Evolutionary conservation across 2,888 invertebrate genomes (phyloP), one percentile per base, ranked within the genome.

Genomic region (Thera obeliscata): DNA sequence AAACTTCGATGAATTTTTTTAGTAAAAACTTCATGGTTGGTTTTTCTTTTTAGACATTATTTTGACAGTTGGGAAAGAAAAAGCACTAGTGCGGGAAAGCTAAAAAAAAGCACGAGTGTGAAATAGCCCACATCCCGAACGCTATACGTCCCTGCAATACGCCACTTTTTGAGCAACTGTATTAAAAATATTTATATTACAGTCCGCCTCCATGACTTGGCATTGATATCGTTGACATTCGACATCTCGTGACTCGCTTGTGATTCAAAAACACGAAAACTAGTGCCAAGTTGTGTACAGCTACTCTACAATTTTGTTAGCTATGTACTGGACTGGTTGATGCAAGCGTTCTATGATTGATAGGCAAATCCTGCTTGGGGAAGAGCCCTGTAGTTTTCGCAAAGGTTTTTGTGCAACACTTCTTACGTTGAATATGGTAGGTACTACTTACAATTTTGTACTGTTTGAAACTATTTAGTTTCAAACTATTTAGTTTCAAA

Each of bases 271-370:
- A 52, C 52, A 33, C 8, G 9, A 22, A 52, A 50, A 60, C 38
- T 50, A 41, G 60, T 60, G 60, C 60, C 50, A 52, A 9, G 50
- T 41, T 8, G n/a, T 12, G 8, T 1, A 9, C 50, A 54, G 54
- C 62, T 50, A 65, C 63, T 56, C 55, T 49, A 33, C 49, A 56
- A 68, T 70, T 66, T 66, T 61, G 70, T 72, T 57, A 61, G 65
- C 41, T 38, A 46, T 63, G 49, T 48, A 46, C 43, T 50, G 52
- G 55, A 64, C 59, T 35, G 48, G 56, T 59, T 67, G 67, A 67
- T 60, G 64, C 67, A 67, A 67, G 64, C 38, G 46, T 11, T 56
- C 9, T 41, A 54, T 64, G 67, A 68, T 64, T 64, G 56, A 64
- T 64, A 33, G 61, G 9, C 43, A 46, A 9, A 46, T 33, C 11